Evolutionary conservation across 2,113 vertebrate species (phyloP).

Genomic region (Corythoichthys haematopterus): DNA sequence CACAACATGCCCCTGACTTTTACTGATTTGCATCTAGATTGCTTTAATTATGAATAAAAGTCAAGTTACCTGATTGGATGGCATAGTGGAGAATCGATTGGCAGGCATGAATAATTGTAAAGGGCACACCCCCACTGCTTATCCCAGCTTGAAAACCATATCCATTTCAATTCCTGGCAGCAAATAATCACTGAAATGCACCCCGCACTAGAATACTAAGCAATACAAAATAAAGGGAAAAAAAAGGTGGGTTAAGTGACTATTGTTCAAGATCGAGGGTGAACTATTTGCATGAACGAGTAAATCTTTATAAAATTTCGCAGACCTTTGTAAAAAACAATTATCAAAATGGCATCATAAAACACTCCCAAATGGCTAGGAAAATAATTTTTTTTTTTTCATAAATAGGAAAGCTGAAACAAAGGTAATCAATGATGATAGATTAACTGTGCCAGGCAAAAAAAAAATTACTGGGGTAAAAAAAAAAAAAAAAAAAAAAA

Average conservation of each 20-base stretch:
- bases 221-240: no score
- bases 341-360: background rate
- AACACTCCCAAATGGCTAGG: background rate
- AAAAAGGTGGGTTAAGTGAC: conserved; percentile 4
- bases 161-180: conserved; percentile 38
- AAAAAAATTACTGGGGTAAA: no score
- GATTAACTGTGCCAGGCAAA: no score
- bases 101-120: conserved; percentile 70
- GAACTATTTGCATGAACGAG: conserved; percentile 14
- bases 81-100: conserved; percentile 71
- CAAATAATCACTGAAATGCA: conserved; percentile 22
- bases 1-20: conserved; percentile 61
- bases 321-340: background rate
- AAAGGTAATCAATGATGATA: no score
- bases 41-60: conserved; percentile 78
- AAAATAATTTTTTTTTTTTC: background rate
- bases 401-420: no score
- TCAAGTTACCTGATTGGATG: conserved; percentile 69
- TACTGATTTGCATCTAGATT: conserved; percentile 77
- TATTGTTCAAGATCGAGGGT: conserved; percentile 14
- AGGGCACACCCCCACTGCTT: conserved; percentile 59
- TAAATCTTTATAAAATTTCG: background rate
- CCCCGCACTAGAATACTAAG: conserved; percentile 12
- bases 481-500: no score
- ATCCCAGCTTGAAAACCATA: conserved; percentile 49